Percentiles rank a stretch among this genome's conserved stretches.
These are phyloP conservation scores for Lottia scabra DNA, from an alignment of 2,888 invertebrate species.

Conservation along the genomic window DNA sequence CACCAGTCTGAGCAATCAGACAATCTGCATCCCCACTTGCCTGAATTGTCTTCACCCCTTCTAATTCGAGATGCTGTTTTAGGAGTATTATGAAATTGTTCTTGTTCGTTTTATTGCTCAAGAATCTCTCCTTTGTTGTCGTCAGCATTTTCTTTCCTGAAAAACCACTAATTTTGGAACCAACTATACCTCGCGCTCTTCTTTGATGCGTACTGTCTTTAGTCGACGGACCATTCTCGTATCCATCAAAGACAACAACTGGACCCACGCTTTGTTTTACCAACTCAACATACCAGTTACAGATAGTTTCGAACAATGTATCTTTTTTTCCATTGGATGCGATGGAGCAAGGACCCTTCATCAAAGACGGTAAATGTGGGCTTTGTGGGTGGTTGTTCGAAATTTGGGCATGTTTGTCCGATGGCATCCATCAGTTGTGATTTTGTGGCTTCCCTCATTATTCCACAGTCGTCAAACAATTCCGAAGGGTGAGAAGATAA, in stretches of 20 bases:
- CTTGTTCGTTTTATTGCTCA: conserved; percentile 43
- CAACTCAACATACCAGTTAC: conserved; percentile 16
- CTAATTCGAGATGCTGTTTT: conserved; percentile 12
- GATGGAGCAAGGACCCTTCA: conserved; percentile 28
- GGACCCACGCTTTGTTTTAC: conserved; percentile 18
- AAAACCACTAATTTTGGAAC: conserved; percentile 30
- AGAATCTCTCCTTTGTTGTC: conserved; percentile 40
- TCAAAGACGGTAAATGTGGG: conserved; percentile 17
- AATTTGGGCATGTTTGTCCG: not conserved
- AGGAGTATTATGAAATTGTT: conserved; percentile 39
- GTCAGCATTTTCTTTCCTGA: conserved; percentile 26
- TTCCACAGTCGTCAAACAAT: conserved; percentile 27
- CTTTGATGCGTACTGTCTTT: conserved; percentile 31
- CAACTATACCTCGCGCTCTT: conserved; percentile 17
- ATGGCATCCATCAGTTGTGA: conserved; percentile 28
- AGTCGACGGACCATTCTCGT: conserved; percentile 23
- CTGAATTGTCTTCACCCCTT: conserved; percentile 25
- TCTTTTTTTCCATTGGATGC: conserved; percentile 25
- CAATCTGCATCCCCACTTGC: conserved; percentile 46
- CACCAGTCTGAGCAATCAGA: conserved; percentile 39
- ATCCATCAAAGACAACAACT: conserved; percentile 38
- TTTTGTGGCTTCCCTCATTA: conserved; percentile 25
- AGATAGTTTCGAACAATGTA: conserved; percentile 17
- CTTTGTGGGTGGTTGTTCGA: not conserved
- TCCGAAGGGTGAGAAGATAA: conserved; percentile 24